Conservation (phyloP, 2,797 vertebrate species). For the Falco rusticolus region DNA sequence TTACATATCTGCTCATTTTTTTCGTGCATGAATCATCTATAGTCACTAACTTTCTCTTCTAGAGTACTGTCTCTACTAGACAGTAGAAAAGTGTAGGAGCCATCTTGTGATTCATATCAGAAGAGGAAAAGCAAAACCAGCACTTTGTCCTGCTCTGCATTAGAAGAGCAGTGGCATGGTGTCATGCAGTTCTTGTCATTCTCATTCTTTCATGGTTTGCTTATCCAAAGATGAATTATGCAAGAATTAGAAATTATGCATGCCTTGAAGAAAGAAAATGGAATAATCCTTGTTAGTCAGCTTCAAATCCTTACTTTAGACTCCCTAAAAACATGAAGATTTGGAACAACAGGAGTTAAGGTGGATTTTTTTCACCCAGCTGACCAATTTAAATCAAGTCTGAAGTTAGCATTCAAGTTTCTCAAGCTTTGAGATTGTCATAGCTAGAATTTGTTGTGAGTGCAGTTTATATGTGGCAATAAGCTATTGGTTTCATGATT, state of each 20-base stretch:
- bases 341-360: background rate
- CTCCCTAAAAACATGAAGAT: background rate
- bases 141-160: background rate
- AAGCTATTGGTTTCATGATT: background rate
- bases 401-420: background rate
- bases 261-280: background rate
- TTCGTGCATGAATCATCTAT: background rate
- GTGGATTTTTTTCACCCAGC: background rate
- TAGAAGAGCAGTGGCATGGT: background rate
- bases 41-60: background rate
- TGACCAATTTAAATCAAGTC: background rate
- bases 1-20: background rate
- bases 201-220: background rate
- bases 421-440: background rate
- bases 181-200: background rate
- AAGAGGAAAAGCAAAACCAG: background rate
- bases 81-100: background rate
- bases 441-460: background rate
- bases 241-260: background rate
- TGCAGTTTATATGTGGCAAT: background rate
- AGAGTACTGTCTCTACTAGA: too few species aligned
- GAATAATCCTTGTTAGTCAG: background rate
- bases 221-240: background rate
- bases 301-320: background rate
- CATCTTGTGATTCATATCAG: rapidly evolving